Evolutionary conservation across 2,113 vertebrate genomes (phyloP), one percentile per base, ranked within the genome.

Genomic region (Cheilinus undulatus): DNA sequence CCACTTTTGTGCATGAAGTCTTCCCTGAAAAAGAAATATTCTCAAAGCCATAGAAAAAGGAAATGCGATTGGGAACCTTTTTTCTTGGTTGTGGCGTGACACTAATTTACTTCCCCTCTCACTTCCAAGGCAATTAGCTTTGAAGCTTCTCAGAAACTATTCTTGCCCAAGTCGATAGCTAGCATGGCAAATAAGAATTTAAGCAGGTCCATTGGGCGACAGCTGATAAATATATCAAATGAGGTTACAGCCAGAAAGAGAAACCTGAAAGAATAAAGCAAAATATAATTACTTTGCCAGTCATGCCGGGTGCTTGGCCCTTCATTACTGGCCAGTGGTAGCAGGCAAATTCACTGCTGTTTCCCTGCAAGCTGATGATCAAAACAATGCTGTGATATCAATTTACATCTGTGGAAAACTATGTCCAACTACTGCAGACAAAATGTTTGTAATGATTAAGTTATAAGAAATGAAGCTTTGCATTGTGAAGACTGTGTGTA

Each of bases 111-210:
- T 89, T 90, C 86, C 77, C 83, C 90, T 88, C 92, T 88, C 92
- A 93, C 88, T 92, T 93, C 90, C 90, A 93, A 94, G 88, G 91
- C 92, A 94, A 93, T 93, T 94, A 92, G 90, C 93, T 93, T 92
- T 93, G 93, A 93, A 93, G 91, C 90, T 90, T 89, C 90, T 91
- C 81, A 87, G 87, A 91, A 91, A 91, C 87, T 89, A 88, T 91
- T 91, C 86, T 90, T 90, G 87, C 89, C 83, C 84, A 72, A 91
- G 85, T 90, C 70, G 86, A 93, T 93, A 92, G 89, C 90, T 88
- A 86, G 89, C 86, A 84, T 91, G 85, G 88, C 83, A 86, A 93
- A 92, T 88, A 87, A 48, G 82, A 93, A 92, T 88, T 89, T 91
- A 90, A 92, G 89, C 87, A 88, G 86, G 89, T 87, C 91, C 86